Base-by-base conservation (phyloP, 2,888 invertebrate species). In the Mellilla xanthometata region DNA sequence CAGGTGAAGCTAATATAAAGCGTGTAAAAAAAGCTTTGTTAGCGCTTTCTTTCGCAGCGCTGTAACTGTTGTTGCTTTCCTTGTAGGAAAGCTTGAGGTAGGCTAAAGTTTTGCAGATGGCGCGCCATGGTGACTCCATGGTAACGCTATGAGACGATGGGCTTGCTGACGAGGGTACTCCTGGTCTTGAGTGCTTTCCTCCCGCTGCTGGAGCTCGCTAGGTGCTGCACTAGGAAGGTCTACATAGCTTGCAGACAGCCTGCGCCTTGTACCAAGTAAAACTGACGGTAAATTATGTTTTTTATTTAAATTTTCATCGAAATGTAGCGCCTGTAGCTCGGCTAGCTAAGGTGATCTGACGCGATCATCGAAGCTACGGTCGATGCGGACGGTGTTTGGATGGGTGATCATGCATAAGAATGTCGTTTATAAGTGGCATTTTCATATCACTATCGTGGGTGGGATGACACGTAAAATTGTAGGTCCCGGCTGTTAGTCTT, bases 161-260 rank as follows among this genome's bases (percentile, higher is more conserved):
- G 67, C 55, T 38, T 74, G 42, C 47, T 72, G 53, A 69, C 60
- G 45, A 61, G 58, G 49, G 58, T 65, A 23, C 46, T 77, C 39
- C 56, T 62, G 30, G 42, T 73, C 28, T 35, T 78, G 39, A 41
- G 64, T 32, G 66, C 62, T 28, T 44, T 80, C 19, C 52, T 77
- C 12, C 52, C 68, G 2, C 46, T 79, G 36, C 26, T 79, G 19
- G 65, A 62, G n/a, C 39, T 71, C 12, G 77, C 60, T 33, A 51
- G 52, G 40, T 72, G 74, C 43, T 83, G 81, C 57, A 80, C 81
- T 2, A 79, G 53, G 52, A 83, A 82, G 47, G 75, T 80, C 4
- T 83, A 82, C 51, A 76, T 83, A 13, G 77, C 81, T 47, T 83
- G 83, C 66, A 70, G 80, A 49, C 45, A 71, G 7, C 83, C 83